Conservation (phyloP, 2,797 vertebrate genomes). For the Cottoperca gobio region DNA sequence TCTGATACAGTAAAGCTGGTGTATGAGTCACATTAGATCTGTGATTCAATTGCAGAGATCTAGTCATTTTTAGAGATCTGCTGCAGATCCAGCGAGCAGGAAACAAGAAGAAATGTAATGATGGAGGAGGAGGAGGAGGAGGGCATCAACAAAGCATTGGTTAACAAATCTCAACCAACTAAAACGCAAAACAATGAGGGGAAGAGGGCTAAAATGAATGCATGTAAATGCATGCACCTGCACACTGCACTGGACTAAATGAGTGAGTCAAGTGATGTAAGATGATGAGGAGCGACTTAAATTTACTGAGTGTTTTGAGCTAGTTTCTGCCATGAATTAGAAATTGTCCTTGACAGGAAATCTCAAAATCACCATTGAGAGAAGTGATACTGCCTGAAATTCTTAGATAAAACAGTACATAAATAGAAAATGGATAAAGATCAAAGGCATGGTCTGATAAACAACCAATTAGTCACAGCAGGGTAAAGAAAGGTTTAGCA, state of each 20-base stretch:
- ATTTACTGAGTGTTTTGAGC: slow-evolving; percentile 14
- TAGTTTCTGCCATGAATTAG: slow-evolving; percentile 24
- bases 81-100: slow-evolving; percentile 49
- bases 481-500: slow-evolving; percentile 53
- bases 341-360: slow-evolving; percentile 14
- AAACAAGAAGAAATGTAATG: slow-evolving; percentile 43
- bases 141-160: slow-evolving; percentile 24
- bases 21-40: slow-evolving; percentile 47
- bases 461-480: slow-evolving; percentile 74
- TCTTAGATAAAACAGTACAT: slow-evolving; percentile 26
- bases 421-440: slow-evolving; percentile 50
- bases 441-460: slow-evolving; percentile 63
- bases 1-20: slow-evolving; percentile 38
- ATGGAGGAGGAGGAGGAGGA: slow-evolving; percentile 8
- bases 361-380: slow-evolving; percentile 20
- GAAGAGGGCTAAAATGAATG: slow-evolving; percentile 21
- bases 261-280: slow-evolving; percentile 37
- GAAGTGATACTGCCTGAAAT: slow-evolving; percentile 31
- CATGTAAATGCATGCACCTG: slow-evolving; percentile 63
- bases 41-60: slow-evolving; percentile 52
- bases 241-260: slow-evolving; percentile 46
- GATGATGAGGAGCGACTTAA: slow-evolving; percentile 20
- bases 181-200: slow-evolving; percentile 29
- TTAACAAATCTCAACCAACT: slow-evolving; percentile 45
- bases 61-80: slow-evolving; percentile 40